Evolutionary conservation across 2,797 vertebrate genomes (phyloP), one percentile per base, ranked within the genome.

Genomic region (Acropternis orthonyx): DNA sequence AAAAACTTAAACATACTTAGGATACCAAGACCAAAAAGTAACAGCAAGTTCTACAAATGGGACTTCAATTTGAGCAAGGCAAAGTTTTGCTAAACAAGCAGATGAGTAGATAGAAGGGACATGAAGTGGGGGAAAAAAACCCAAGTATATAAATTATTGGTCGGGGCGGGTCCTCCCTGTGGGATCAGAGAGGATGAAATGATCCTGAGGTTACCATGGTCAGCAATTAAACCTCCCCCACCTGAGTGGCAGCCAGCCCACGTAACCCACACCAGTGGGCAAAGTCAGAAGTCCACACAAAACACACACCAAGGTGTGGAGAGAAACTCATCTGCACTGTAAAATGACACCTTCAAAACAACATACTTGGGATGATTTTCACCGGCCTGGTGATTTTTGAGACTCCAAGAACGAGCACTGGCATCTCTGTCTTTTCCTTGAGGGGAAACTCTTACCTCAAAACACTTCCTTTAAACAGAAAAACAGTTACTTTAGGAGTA

Each of bases 281-380:
- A 68, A 71, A 49, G n/a, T 30, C 62, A 71, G 67, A 49, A 65
- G 16, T 2, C 41, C 36, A 58, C 3, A 2, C 12, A 26, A 23
- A 43, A 39, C 26, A 67, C 10, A 85, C 23, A 39, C 39, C 14
- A 61, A 80, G 56, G 44, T 49, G 41, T 7, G 52, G 51, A 44
- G 48, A 89, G 58, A 71, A 56, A 62, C 63, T 82, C 75, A 18
- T 39, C 68, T 26, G 34, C 22, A 11, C 63, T 41, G 55, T 69
- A 61, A 88, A 87, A 65, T 3, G 21, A 74, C 41, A 65, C 79
- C 54, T 93, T 84, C 68, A 88, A 84, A 95, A 85, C 88, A 77
- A 72, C 43, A 36, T 51, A 24, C 37, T 76, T 86, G 62, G 46
- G 62, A 52, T 54, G 55, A 69, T 85, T 88, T 81, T 66, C 46